Evolutionary conservation across 1,140 invertebrate genomes (phyloP).

Genomic region (Neodiprion pinetum): DNA sequence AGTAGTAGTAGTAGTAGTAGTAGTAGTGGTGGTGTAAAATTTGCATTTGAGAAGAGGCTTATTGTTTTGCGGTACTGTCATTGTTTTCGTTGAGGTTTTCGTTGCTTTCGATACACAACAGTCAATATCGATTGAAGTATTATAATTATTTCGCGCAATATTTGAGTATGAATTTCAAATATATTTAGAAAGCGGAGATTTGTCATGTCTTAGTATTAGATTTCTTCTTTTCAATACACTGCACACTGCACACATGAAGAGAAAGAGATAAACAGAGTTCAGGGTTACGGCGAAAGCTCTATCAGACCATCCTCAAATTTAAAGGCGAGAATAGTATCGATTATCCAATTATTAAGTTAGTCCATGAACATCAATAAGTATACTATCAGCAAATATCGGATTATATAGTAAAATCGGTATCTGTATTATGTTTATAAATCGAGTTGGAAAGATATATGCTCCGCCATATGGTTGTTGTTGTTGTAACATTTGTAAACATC

Average conservation of each 20-base stretch:
- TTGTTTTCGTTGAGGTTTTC: too few species aligned
- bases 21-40: too few species aligned
- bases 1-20: too few species aligned
- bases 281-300: background rate
- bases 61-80: too few species aligned
- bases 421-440: constrained; percentile 6
- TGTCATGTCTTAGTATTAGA: background rate
- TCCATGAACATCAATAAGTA: too few species aligned
- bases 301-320: background rate
- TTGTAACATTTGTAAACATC: constrained; percentile 8
- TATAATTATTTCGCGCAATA: background rate
- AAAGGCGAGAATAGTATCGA: too few species aligned
- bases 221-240: background rate
- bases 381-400: background rate
- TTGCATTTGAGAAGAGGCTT: too few species aligned
- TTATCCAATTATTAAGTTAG: too few species aligned
- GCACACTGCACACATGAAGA: background rate
- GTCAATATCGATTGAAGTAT: background rate
- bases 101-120: background rate
- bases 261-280: background rate
- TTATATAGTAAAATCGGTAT: background rate
- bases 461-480: constrained; percentile 21
- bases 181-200: background rate
- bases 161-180: background rate
- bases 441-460: constrained; percentile 33